These are phyloP conservation scores for Pseudochaenichthys georgianus DNA, from an alignment of 2,797 vertebrate genomes.

Conservation along the genomic window DNA sequence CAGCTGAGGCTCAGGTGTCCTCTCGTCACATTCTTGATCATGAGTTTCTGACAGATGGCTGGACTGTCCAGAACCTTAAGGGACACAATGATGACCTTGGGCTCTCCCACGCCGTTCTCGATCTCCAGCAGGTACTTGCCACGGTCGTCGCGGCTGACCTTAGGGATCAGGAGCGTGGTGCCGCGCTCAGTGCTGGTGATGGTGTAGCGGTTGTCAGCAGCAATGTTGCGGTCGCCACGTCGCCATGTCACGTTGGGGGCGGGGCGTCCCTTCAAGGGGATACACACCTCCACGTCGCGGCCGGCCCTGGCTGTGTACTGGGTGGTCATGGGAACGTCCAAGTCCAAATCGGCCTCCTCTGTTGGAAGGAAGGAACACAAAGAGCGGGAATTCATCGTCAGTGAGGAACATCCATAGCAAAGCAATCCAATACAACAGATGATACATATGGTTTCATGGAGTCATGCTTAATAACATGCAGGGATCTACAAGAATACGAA, in stretches of 20 bases:
- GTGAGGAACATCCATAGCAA: neutral
- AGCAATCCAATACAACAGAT: neutral
- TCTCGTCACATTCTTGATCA: slow-evolving; percentile 93
- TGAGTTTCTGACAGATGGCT: slow-evolving; percentile 92
- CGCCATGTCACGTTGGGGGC: slow-evolving; percentile 94
- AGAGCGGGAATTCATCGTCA: neutral
- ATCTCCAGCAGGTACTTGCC: slow-evolving; percentile 96
- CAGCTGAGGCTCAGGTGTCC: slow-evolving; percentile 94
- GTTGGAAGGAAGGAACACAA: slow-evolving; percentile 74
- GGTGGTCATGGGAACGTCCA: slow-evolving; percentile 94
- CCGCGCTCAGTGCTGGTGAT: slow-evolving; percentile 93
- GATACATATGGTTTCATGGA: neutral
- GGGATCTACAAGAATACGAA: slow-evolving; percentile 74
- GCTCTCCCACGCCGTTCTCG: slow-evolving; percentile 96
- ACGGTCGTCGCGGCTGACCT: slow-evolving; percentile 93
- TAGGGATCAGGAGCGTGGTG: slow-evolving; percentile 91
- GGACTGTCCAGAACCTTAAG: slow-evolving; percentile 96
- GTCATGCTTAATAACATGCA: neutral
- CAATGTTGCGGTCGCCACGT: slow-evolving; percentile 93
- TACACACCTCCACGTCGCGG: slow-evolving; percentile 91
- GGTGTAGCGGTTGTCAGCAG: slow-evolving; percentile 88
- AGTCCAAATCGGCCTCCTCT: slow-evolving; percentile 97
- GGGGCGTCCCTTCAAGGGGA: slow-evolving; percentile 96
- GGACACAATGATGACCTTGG: slow-evolving; percentile 92
- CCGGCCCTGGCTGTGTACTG: slow-evolving; percentile 92